Conservation (phyloP, 2,888 invertebrate genomes). For the Actias luna region DNA sequence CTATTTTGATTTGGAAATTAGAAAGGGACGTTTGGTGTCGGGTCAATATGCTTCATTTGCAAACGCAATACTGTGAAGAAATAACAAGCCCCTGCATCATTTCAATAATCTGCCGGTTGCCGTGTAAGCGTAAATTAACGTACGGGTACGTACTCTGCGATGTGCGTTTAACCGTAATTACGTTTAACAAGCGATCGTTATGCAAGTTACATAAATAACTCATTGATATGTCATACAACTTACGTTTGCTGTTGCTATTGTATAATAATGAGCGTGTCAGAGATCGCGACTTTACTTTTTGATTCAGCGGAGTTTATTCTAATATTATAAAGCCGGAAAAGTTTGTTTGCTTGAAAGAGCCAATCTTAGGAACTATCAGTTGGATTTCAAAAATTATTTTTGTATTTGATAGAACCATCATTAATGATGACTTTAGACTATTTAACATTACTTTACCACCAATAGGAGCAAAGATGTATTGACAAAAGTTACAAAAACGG, state of each 20-base stretch:
- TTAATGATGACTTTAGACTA: no score
- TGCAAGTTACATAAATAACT: background rate
- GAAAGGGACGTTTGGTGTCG: constrained; percentile 16
- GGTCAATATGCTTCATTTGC: constrained; percentile 11
- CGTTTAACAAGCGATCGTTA: background rate
- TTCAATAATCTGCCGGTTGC: constrained; percentile 12
- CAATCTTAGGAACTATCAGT: no score
- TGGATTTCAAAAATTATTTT: no score
- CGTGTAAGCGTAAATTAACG: background rate
- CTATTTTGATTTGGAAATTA: constrained; percentile 18
- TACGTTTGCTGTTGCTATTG: background rate
- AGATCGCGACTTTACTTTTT: background rate
- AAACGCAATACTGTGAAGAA: constrained; percentile 12
- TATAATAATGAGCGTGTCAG: background rate
- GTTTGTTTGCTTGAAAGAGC: no score
- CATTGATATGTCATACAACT: constrained; percentile 22
- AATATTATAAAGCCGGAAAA: no score
- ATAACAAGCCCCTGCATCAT: constrained; percentile 9
- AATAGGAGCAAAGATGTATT: no score
- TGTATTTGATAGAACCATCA: no score
- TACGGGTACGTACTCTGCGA: background rate
- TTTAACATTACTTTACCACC: no score
- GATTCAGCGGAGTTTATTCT: background rate
- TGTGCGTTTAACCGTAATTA: constrained; percentile 7
- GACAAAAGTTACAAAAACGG: no score